Conservation (phyloP, 2,113 vertebrate species). For the Anguilla rostrata region DNA sequence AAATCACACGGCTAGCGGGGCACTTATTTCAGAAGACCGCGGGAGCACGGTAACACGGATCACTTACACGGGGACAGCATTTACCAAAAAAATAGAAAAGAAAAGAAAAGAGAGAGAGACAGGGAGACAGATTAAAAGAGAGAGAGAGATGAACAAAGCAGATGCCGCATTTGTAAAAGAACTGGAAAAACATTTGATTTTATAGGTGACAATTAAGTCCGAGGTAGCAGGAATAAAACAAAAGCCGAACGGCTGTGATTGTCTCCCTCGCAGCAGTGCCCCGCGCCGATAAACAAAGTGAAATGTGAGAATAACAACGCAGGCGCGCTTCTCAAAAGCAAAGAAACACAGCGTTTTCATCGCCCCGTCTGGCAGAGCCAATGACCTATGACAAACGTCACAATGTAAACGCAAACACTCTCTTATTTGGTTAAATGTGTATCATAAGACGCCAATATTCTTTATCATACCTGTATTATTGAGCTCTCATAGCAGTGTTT, state of each 20-base stretch:
- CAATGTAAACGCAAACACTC: neutral
- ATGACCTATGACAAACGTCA: neutral
- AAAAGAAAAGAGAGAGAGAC: neutral
- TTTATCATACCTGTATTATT: neutral
- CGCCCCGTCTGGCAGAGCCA: neutral
- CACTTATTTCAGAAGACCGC: slow-evolving; percentile 9
- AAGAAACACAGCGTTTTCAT: neutral
- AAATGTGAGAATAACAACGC: slow-evolving; percentile 2
- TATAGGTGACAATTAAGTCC: slow-evolving; percentile 2
- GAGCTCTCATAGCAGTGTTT: neutral
- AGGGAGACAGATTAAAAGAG: neutral
- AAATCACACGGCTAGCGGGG: slow-evolving; percentile 41
- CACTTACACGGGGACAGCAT: neutral
- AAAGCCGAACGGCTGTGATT: neutral
- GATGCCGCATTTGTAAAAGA: neutral
- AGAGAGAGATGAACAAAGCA: slow-evolving; percentile 11
- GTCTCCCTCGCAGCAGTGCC: slow-evolving; percentile 9
- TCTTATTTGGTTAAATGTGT: neutral
- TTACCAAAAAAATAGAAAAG: neutral
- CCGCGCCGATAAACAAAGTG: neutral
- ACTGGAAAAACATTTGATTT: slow-evolving; percentile 19
- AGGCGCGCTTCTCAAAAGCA: neutral
- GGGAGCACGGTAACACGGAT: neutral
- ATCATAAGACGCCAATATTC: neutral
- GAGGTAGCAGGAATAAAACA: neutral